A percentile compares a stretch with the other conserved stretches of the same genome.
Conservation (phyloP, 2,797 vertebrate species). For the Uromys caudimaculatus region DNA sequence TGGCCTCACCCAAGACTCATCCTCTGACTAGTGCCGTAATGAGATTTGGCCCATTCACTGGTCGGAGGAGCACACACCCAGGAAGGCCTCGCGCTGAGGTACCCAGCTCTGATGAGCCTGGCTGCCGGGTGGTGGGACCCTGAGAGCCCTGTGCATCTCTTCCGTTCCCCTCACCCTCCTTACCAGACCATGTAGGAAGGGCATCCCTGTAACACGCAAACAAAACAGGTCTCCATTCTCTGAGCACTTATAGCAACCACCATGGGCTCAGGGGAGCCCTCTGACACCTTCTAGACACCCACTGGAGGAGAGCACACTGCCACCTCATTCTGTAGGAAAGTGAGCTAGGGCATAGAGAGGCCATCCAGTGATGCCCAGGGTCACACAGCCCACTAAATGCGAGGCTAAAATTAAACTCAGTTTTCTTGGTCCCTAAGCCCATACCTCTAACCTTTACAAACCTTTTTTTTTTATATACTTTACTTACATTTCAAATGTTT, state of each 20-base stretch:
- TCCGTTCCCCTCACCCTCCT: no score
- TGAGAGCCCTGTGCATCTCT: not conserved
- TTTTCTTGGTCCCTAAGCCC: not conserved
- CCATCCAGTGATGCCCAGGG: not conserved
- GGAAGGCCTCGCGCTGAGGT: not conserved
- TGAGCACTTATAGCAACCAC: not conserved
- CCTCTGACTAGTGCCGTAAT: no score
- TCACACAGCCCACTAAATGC: not conserved
- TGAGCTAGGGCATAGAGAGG: not conserved
- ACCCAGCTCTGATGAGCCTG: not conserved
- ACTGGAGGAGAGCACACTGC: not conserved
- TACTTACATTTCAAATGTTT: no score
- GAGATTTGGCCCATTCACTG: accelerated
- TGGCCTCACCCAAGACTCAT: not conserved
- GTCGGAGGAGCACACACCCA: not conserved
- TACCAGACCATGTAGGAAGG: not conserved
- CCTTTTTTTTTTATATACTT: not conserved
- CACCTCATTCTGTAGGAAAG: not conserved
- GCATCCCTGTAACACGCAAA: accelerated
- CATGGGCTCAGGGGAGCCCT: not conserved
- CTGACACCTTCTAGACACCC: not conserved
- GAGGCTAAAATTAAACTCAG: not conserved
- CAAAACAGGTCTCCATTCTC: not conserved
- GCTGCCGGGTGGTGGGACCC: not conserved
- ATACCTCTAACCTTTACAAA: not conserved